These are phyloP conservation scores for Drosophila greeni DNA, from an alignment of 2,888 invertebrate species.

Conservation along the genomic window DNA sequence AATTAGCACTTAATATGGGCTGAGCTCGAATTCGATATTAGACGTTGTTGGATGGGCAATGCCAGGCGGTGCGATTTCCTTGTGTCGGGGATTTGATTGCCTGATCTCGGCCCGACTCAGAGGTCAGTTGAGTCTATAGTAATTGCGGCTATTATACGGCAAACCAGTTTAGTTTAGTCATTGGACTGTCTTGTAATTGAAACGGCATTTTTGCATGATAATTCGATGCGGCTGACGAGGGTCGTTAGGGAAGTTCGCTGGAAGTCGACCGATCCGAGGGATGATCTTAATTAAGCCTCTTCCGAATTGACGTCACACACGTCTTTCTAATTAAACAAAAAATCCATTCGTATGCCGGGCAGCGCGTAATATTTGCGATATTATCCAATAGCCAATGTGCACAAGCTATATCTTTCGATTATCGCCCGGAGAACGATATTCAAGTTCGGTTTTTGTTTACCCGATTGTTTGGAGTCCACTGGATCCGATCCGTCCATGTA, in stretches of 20 bases:
- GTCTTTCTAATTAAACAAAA: slow-evolving; percentile 21
- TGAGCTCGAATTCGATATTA: slow-evolving; percentile 22
- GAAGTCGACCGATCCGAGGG: neutral
- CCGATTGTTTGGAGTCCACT: slow-evolving; percentile 4
- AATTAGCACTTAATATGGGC: slow-evolving; percentile 51
- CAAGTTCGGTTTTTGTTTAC: slow-evolving; percentile 25
- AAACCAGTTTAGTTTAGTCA: slow-evolving; percentile 38
- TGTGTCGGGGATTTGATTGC: slow-evolving; percentile 26
- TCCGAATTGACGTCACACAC: slow-evolving; percentile 42
- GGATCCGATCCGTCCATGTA: neutral
- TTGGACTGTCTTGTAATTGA: slow-evolving; percentile 50
- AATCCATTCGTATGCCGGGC: slow-evolving; percentile 34
- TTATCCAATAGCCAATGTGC: slow-evolving; percentile 23
- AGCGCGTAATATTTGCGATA: slow-evolving; percentile 2
- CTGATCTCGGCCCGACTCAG: slow-evolving; percentile 41
- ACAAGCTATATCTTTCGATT: slow-evolving; percentile 26
- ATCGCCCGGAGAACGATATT: slow-evolving; percentile 24
- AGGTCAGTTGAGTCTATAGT: slow-evolving; percentile 59
- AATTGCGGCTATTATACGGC: slow-evolving; percentile 58
- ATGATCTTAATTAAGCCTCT: slow-evolving; percentile 33
- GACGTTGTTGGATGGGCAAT: slow-evolving; percentile 4
- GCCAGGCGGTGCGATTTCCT: slow-evolving; percentile 38
- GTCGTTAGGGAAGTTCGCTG: slow-evolving; percentile 35
- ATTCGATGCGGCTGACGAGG: slow-evolving; percentile 45
- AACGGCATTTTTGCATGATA: slow-evolving; percentile 71